Percentiles rank a stretch among this genome's conserved stretches.
Evolutionary conservation across 1,140 invertebrate species (phyloP).

Genomic region (Zaprionus nigranus): DNA sequence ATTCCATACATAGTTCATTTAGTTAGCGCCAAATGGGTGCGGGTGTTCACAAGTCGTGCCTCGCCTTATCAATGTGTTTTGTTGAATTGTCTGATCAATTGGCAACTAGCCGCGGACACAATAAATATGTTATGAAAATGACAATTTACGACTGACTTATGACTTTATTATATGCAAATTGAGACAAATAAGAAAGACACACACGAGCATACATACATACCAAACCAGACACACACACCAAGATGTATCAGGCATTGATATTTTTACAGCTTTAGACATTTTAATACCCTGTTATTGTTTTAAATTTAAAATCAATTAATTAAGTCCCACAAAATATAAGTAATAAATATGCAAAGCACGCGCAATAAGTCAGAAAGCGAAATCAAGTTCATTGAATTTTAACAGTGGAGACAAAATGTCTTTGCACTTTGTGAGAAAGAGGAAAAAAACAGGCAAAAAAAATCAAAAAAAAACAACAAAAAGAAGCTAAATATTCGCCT

Average conservation of each 20-base stretch:
- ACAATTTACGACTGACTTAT: slow-evolving; percentile 76
- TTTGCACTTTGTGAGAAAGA: slow-evolving; percentile 51
- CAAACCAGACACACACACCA: slow-evolving; percentile 31
- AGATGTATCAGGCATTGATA: slow-evolving; percentile 20
- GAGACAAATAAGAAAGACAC: slow-evolving; percentile 62
- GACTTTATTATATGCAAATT: slow-evolving; percentile 81
- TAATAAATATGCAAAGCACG: slow-evolving; percentile 53
- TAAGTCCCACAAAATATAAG: slow-evolving; percentile 13
- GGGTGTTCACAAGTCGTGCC: slow-evolving; percentile 36
- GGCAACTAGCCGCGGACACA: slow-evolving; percentile 41
- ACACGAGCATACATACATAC: neutral
- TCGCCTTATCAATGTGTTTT: slow-evolving; percentile 3
- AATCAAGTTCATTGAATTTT: slow-evolving; percentile 82
- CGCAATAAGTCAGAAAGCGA: slow-evolving; percentile 50
- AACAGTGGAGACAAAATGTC: slow-evolving; percentile 50
- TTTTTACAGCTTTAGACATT: slow-evolving; percentile 66
- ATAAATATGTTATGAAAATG: slow-evolving; percentile 74
- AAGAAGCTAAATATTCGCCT: slow-evolving; percentile 26
- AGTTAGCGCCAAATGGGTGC: neutral
- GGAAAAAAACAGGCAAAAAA: neutral
- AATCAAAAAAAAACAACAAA: neutral
- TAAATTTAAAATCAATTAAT: slow-evolving; percentile 61
- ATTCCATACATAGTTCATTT: neutral
- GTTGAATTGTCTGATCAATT: slow-evolving; percentile 18
- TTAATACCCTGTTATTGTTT: slow-evolving; percentile 71